Evolutionary conservation across 2,113 vertebrate species (phyloP), one percentile per base, ranked within the genome.

Genomic region (Baryphthengus martii): DNA sequence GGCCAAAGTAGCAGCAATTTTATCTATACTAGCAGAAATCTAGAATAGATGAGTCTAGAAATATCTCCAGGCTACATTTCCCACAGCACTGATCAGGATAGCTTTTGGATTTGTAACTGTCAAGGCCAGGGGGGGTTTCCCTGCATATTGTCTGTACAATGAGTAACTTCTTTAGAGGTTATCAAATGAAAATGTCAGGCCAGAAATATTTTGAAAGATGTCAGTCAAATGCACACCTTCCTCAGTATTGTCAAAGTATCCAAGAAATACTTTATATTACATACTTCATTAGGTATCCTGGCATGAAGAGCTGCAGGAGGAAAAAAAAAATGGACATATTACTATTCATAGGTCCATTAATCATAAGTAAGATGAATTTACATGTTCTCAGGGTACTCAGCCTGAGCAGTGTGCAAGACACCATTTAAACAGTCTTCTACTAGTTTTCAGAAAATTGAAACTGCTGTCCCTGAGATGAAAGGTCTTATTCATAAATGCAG

Each of bases 401-500:
- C 10, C 89, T 85, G 33, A 90, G 33, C 47, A 78, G 65, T 65
- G 61, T 84, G 39, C 47, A 47, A 92, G 68, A 44, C 35, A 80
- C 52, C 44, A 68, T 92, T 96, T 75, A 89, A 93, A 90, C 13
- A 93, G 50, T 71, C 28, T 25, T 90, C 73, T 80, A 40, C 52
- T 71, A 74, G 59, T 86, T 93, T 92, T 74, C 29, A 59, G 89
- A 91, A 92, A 80, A 45, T 37, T 53, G 62, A 77, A 90, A 84
- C 61, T 87, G 61, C 80, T 82, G 18, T 92, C 68, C 70, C 61
- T 81, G 65, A 90, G 88, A 90, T 90, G 75, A 93, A 94, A 94
- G 89, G 47, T 72, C 61, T 82, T 84, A 65, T 95, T 92, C 76
- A 92, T 95, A 92, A 95, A 72, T 6, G 23, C 56, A 96, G 29